Conservation (phyloP, 2,113 vertebrate genomes). For the Dicrurus megarhynchus region DNA sequence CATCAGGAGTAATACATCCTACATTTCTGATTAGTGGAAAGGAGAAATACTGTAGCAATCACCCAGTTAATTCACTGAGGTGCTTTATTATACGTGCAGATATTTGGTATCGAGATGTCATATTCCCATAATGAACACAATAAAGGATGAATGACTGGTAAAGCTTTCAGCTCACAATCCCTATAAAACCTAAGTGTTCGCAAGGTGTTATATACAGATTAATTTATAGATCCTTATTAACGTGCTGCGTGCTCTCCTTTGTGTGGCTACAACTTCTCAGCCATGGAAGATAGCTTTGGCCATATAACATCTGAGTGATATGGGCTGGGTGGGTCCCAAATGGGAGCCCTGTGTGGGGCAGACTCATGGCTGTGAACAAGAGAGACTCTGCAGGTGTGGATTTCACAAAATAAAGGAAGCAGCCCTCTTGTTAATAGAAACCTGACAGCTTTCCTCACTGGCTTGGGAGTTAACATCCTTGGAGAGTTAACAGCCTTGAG, state of each 20-base stretch:
- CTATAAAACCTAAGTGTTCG: slow-evolving; percentile 63
- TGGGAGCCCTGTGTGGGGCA: neutral
- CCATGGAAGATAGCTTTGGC: neutral
- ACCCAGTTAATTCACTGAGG: slow-evolving; percentile 58
- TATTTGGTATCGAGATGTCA: slow-evolving; percentile 55
- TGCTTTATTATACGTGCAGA: slow-evolving; percentile 52
- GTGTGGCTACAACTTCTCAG: slow-evolving; percentile 19
- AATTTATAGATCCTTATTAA: slow-evolving; percentile 66
- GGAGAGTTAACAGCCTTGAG: neutral
- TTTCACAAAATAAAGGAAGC: neutral
- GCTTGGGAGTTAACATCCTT: neutral
- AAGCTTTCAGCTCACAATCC: slow-evolving; percentile 55
- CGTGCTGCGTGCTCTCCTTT: neutral
- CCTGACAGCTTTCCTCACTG: neutral
- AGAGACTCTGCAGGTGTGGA: neutral
- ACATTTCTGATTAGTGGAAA: slow-evolving; percentile 59
- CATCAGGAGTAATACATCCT: slow-evolving; percentile 44
- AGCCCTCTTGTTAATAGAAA: neutral
- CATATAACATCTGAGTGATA: neutral
- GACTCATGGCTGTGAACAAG: neutral
- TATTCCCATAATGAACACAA: slow-evolving; percentile 67
- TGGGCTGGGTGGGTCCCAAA: neutral
- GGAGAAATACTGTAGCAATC: slow-evolving; percentile 52
- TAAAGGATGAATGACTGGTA: slow-evolving; percentile 61
- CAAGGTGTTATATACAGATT: slow-evolving; percentile 60